These are phyloP conservation scores for Natator depressus DNA, from an alignment of 2,113 vertebrate genomes.

Conservation along the genomic window DNA sequence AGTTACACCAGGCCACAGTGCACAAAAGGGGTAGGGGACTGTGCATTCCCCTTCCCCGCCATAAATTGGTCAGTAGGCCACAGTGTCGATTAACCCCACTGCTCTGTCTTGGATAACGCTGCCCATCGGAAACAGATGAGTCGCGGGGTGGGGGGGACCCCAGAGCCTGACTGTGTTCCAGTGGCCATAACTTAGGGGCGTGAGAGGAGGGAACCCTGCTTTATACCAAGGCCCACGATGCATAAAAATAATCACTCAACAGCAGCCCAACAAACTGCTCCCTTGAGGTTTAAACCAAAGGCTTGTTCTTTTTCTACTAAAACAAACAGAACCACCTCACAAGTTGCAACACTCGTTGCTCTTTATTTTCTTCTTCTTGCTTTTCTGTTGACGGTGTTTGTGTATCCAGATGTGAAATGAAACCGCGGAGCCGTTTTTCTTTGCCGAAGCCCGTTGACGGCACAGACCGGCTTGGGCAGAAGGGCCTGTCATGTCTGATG, in stretches of 20 bases:
- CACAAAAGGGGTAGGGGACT: not conserved
- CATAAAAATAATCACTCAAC: constrained; percentile 21
- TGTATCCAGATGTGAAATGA: not conserved
- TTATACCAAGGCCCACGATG: constrained; percentile 16
- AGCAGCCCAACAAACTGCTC: constrained; percentile 63
- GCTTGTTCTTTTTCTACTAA: constrained; percentile 76
- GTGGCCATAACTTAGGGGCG: not conserved
- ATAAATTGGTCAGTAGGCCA: constrained; percentile 14
- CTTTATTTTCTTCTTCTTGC: constrained; percentile 9
- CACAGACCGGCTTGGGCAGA: not conserved
- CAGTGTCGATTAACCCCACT: not conserved
- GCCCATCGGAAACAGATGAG: not conserved
- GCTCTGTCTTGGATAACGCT: not conserved
- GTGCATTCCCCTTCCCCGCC: not conserved
- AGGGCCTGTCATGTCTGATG: not conserved
- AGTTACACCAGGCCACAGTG: not conserved
- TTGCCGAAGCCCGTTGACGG: not conserved
- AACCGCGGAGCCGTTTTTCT: not conserved
- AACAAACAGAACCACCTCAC: constrained; percentile 71
- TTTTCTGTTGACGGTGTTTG: not conserved
- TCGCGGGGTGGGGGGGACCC: not conserved
- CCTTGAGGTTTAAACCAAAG: constrained; percentile 80
- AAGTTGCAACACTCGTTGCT: constrained; percentile 64
- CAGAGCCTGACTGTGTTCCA: not conserved
- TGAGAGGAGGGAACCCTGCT: not conserved